A percentile compares a stretch with the other conserved stretches of the same genome.
Conservation (phyloP, 2,113 vertebrate species). For the Trinectes maculatus region DNA sequence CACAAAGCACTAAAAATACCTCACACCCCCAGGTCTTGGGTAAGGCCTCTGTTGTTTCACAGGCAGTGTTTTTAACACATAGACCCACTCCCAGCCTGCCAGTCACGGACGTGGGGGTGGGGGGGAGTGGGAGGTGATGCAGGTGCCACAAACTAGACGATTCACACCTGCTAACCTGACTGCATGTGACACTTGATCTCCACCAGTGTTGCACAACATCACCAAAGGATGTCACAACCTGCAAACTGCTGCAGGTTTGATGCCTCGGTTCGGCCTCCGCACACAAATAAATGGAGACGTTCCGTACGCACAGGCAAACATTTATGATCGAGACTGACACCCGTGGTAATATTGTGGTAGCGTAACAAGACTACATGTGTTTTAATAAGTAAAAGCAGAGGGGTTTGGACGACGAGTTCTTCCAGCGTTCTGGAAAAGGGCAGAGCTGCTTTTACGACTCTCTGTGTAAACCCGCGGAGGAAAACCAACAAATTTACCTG, state of each 20-base stretch:
- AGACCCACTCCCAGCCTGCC: constrained; percentile 45
- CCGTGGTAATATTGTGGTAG: constrained; percentile 47
- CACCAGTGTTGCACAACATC: constrained; percentile 16
- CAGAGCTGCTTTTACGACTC: constrained; percentile 51
- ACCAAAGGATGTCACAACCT: constrained; percentile 25
- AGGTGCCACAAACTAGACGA: constrained; percentile 20
- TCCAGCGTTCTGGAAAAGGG: constrained; percentile 57
- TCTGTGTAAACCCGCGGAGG: constrained; percentile 58
- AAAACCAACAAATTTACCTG: constrained; percentile 65
- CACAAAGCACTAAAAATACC: constrained; percentile 45
- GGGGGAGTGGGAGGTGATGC: neutral
- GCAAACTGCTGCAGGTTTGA: constrained; percentile 11
- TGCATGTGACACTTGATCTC: constrained; percentile 23
- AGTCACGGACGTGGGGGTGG: constrained; percentile 17
- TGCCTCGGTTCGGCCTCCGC: neutral
- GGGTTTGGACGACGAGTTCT: constrained; percentile 66
- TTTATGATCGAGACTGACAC: constrained; percentile 73
- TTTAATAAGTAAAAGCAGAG: constrained; percentile 70
- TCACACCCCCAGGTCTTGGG: constrained; percentile 34
- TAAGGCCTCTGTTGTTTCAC: constrained; percentile 46
- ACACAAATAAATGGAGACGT: constrained; percentile 4
- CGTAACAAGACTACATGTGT: constrained; percentile 70
- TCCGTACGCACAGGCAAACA: constrained; percentile 59
- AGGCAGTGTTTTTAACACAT: constrained; percentile 46
- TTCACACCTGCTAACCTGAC: constrained; percentile 48